A percentile compares a stretch with the other conserved stretches of the same genome.
Evolutionary conservation across 1,140 invertebrate species (phyloP).

Genomic region (Gryon sp.): DNA sequence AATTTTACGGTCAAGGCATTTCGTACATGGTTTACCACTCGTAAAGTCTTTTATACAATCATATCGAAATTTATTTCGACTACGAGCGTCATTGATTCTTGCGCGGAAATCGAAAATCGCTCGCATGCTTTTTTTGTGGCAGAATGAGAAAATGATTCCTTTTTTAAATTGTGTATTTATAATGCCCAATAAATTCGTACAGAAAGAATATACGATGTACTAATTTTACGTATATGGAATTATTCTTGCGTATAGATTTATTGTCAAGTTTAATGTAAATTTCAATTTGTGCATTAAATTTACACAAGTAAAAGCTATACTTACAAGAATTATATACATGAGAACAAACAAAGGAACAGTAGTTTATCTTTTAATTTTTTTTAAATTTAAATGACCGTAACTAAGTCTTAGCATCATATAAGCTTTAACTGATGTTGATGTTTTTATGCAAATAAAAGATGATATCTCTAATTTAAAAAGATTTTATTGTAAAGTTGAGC

Average conservation of each 20-base stretch:
- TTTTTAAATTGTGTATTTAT: slow-evolving; percentile 4
- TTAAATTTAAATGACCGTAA: no score
- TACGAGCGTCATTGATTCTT: slow-evolving; percentile 32
- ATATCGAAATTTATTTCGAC: slow-evolving; percentile 49
- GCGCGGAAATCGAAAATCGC: slow-evolving; percentile 39
- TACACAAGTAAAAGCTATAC: not conserved
- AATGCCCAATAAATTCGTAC: slow-evolving; percentile 1
- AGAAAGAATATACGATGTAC: no score
- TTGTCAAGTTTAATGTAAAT: slow-evolving; percentile 9
- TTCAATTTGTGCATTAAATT: slow-evolving; percentile 3
- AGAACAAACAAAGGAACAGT: no score
- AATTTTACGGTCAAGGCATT: slow-evolving; percentile 54
- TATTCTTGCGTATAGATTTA: slow-evolving; percentile 33
- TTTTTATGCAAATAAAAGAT: no score
- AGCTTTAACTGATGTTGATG: no score
- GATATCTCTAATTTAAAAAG: no score
- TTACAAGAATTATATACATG: no score
- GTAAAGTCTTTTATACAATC: slow-evolving; percentile 53
- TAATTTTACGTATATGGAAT: slow-evolving; percentile 37
- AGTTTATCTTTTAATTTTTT: no score
- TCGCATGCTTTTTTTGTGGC: slow-evolving; percentile 12
- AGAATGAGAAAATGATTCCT: slow-evolving; percentile 25
- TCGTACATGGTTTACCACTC: slow-evolving; percentile 46
- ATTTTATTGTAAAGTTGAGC: no score
- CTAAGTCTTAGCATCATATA: no score